phyloP scores from a whole-genome alignment of 1,140 invertebrate species.

The Limonius californicus region DNA sequence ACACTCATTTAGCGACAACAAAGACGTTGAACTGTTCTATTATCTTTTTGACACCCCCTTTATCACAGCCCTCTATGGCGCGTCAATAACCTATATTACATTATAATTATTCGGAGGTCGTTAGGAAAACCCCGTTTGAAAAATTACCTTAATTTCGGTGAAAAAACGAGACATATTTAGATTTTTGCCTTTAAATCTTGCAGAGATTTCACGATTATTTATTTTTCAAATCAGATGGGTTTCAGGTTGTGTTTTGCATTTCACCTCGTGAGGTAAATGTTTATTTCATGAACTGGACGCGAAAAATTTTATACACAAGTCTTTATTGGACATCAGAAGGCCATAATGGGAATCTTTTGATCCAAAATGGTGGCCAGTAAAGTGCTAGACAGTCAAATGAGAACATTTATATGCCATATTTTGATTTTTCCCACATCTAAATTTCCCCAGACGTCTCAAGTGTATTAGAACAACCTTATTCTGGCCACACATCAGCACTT shows the following conservation, averaged over 20 bases:
- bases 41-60: slow-evolving; percentile 45
- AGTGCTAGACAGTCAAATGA: not conserved
- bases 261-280: not conserved
- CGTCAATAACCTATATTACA: slow-evolving; percentile 1
- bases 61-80: slow-evolving; percentile 30
- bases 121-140: not conserved
- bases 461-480: too few species aligned
- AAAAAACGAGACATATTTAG: too few species aligned
- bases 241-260: not conserved
- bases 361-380: slow-evolving; percentile 12
- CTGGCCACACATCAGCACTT: too few species aligned
- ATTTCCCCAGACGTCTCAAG: not conserved
- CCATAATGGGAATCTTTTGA: slow-evolving; percentile 8
- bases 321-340: slow-evolving; percentile 14
- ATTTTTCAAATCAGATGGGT: too few species aligned
- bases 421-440: not conserved
- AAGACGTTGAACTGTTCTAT: slow-evolving; percentile 46
- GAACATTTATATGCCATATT: slow-evolving; percentile 11
- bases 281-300: not conserved
- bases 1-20: slow-evolving; percentile 46
- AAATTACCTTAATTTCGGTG: not conserved
- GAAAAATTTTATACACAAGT: slow-evolving; percentile 12
- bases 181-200: too few species aligned
- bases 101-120: not conserved
- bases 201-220: too few species aligned